phyloP scores from a whole-genome alignment of 2,888 invertebrate species.

The Tipula lateralis region DNA sequence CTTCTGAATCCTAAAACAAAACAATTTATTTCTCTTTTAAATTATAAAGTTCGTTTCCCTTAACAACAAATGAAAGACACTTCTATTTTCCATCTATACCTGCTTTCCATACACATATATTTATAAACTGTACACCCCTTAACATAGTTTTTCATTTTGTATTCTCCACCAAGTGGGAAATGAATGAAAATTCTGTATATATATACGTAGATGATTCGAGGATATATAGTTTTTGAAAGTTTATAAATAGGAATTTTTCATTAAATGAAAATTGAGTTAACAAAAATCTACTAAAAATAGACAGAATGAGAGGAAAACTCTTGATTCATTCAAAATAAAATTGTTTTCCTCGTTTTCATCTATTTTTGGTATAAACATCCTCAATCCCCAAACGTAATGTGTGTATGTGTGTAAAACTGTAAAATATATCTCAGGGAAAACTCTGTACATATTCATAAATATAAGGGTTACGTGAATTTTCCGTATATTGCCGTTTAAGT shows the following conservation, averaged over 20 bases:
- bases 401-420: background rate
- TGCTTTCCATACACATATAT: background rate
- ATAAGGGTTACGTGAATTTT: background rate
- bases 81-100: background rate
- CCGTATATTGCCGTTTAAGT: background rate
- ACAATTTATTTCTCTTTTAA: background rate
- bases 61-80: background rate
- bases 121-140: background rate
- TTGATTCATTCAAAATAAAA: background rate
- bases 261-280: background rate
- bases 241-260: background rate
- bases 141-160: background rate
- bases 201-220: background rate
- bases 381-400: background rate
- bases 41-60: background rate
- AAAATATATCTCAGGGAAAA: background rate
- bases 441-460: background rate
- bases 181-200: background rate
- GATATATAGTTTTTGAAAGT: background rate
- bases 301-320: background rate
- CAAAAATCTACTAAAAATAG: background rate
- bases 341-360: background rate
- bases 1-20: too few species aligned
- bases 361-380: background rate
- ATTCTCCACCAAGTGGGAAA: background rate